phyloP scores from a whole-genome alignment of 2,113 vertebrate species.

The Laticauda laticaudata region DNA sequence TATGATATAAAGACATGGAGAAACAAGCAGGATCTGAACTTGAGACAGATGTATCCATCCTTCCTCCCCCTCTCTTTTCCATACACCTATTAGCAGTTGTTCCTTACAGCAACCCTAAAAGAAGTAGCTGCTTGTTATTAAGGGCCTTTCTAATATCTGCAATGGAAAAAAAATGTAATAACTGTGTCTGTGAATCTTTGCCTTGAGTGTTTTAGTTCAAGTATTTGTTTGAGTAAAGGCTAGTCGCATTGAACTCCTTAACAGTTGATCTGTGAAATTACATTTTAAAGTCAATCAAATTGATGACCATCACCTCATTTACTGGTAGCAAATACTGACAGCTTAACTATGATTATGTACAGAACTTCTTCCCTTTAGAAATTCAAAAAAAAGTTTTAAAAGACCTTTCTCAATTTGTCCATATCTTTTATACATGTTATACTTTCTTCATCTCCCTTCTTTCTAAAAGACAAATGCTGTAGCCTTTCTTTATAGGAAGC shows the following conservation, averaged over 20 bases:
- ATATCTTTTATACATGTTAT: neutral
- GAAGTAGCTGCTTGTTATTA: neutral
- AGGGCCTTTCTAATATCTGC: neutral
- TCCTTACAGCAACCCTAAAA: neutral
- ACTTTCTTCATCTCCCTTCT: neutral
- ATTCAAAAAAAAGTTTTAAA: neutral
- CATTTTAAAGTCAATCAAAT: neutral
- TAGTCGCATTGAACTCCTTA: neutral
- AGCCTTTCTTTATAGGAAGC: neutral
- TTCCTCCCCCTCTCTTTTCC: neutral
- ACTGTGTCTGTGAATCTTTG: neutral
- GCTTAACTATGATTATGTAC: neutral
- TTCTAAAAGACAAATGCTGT: neutral
- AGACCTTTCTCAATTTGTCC: neutral
- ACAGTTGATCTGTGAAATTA: neutral
- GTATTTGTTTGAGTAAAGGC: neutral
- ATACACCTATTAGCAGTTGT: neutral
- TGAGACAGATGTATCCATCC: neutral
- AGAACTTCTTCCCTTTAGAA: neutral
- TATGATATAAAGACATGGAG: neutral
- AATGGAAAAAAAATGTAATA: neutral
- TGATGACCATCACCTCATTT: neutral
- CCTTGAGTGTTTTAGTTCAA: neutral
- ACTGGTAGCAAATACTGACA: neutral
- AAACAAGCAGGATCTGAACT: neutral